phyloP scores from a whole-genome alignment of 2,797 vertebrate species.

The Antrozous pallidus region DNA sequence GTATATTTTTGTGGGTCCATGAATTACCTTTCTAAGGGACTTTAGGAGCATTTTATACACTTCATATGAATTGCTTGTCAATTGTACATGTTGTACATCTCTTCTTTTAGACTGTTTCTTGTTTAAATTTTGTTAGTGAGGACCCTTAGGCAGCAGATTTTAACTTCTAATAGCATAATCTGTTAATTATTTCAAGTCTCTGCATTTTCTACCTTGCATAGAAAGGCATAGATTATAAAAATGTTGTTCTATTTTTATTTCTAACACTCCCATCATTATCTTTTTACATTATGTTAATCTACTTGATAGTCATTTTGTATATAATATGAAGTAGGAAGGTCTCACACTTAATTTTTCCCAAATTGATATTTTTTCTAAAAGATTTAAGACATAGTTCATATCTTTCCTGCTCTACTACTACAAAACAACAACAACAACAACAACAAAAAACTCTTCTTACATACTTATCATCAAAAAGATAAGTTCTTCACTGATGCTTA shows the following conservation, averaged over 20 bases:
- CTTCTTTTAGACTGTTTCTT: not conserved
- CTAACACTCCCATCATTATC: too few species aligned
- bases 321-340: not conserved
- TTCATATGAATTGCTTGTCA: not conserved
- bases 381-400: not conserved
- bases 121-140: not conserved
- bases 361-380: not conserved
- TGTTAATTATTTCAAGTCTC: not conserved
- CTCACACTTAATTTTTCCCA: not conserved
- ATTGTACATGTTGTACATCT: not conserved
- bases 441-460: not conserved
- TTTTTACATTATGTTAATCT: not conserved
- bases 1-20: not conserved
- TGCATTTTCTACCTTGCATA: not conserved
- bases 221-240: not conserved
- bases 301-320: not conserved
- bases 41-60: not conserved
- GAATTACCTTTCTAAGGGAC: not conserved
- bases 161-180: not conserved
- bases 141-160: not conserved
- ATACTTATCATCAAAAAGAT: not conserved
- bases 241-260: not conserved
- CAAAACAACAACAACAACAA: too few species aligned
- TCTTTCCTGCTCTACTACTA: not conserved
- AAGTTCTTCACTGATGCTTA: not conserved